Evolutionary conservation across 2,888 invertebrate species (phyloP), one percentile per base, ranked within the genome.

Genomic region (Hypsopygia costalis): DNA sequence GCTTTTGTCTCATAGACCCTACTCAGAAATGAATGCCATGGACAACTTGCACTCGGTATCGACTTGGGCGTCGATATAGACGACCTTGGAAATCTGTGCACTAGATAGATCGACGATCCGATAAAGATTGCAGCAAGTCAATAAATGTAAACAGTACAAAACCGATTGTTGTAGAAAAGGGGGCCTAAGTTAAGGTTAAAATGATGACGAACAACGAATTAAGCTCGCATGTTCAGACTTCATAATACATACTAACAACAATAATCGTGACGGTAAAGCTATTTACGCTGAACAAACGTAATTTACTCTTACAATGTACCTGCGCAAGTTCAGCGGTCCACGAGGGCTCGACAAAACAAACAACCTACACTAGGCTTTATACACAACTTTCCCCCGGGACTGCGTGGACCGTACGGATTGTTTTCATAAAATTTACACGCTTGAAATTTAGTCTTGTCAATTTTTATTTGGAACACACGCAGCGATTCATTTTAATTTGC

Each of bases 251-350:
- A 47, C 2, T 25, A 25, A 25, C 25, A 6, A n/a, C 25, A 25
- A 25, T 49, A 50, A 49, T 43, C 43, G 48, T 45, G 56, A 40
- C 40, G 41, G 32, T 34, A 38, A 31, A 46, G 52, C 46, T 69
- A 62, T 73, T 73, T 75, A 62, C 66, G 51, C 49, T 57, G 51
- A 58, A 71, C 74, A 75, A 76, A 81, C 66, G 60, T 65, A 74
- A 81, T 80, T 81, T 78, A 67, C 66, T 69, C 55, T 57, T 59
- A 74, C 81, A 81, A 70, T 76, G 66, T 66, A 63, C 52, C 61
- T 53, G 52, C 53, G 58, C 61, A 61, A 73, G 67, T 70, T 69
- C 55, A 56, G 45, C 53, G 55, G 57, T 61, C 66, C 16, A 6
- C 22, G 11, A 34, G 41, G 28, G 35, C 3, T 6, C 11, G 31